Evolutionary conservation across 2,888 invertebrate genomes (phyloP).

Genomic region (Drosophila kokeensis): DNA sequence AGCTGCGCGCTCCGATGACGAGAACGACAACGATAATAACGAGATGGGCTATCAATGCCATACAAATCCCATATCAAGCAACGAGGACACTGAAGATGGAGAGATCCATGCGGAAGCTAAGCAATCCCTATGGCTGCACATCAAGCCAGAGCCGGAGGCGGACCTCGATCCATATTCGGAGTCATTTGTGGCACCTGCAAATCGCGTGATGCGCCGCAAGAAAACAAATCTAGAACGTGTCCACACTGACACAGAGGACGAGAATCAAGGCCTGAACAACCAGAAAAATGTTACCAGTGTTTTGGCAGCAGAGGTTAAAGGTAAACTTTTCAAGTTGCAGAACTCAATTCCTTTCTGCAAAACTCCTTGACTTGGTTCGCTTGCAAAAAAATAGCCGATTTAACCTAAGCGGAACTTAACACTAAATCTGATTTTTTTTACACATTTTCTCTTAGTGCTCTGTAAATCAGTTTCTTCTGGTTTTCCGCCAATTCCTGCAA

Average conservation of each 20-base stretch:
- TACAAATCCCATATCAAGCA: conserved; percentile 81
- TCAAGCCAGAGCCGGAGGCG: conserved; percentile 64
- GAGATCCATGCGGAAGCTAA: conserved; percentile 59
- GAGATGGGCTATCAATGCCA: conserved; percentile 60
- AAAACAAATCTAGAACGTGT: conserved; percentile 19
- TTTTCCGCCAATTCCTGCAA: too few relatives aligned
- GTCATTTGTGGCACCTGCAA: conserved; percentile 2
- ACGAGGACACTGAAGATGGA: conserved; percentile 69
- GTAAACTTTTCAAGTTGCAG: conserved; percentile 15
- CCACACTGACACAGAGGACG: conserved; percentile 10
- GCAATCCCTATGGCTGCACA: conserved; percentile 63
- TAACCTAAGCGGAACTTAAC: too few relatives aligned
- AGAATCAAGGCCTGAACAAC: background rate
- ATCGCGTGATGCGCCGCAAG: conserved; percentile 30
- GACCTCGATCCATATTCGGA: conserved; percentile 6
- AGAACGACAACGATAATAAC: conserved; percentile 31
- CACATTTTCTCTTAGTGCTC: too few relatives aligned
- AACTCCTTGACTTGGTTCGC: too few relatives aligned
- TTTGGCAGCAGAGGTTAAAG: conserved; percentile 38
- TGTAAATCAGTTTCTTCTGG: too few relatives aligned
- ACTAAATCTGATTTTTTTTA: too few relatives aligned
- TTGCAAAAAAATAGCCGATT: background rate
- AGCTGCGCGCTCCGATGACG: conserved; percentile 30
- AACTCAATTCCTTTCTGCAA: background rate
- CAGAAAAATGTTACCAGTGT: conserved; percentile 2